A percentile compares a stretch with the other conserved stretches of the same genome.
These are phyloP conservation scores for Lagodon rhomboides DNA, from an alignment of 2,797 vertebrate species.

Conservation along the genomic window DNA sequence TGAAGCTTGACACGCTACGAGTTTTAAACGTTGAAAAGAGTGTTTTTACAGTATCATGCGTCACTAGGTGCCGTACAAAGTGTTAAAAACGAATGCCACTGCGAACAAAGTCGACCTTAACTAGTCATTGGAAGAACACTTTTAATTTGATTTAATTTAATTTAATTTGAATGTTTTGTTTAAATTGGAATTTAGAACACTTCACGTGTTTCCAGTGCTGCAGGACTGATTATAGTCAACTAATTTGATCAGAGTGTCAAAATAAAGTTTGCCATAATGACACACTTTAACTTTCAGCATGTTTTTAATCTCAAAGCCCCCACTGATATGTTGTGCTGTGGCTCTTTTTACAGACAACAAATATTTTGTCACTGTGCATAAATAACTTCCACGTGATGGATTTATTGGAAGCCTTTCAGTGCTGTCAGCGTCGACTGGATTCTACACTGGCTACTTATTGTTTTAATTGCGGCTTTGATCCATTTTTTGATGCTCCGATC, in stretches of 20 bases:
- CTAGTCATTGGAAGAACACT: background rate
- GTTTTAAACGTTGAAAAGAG: too few species aligned
- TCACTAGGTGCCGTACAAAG: background rate
- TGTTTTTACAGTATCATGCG: background rate
- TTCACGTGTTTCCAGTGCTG: background rate
- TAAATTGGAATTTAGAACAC: background rate
- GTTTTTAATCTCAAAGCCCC: background rate
- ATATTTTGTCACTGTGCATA: conserved; percentile 6
- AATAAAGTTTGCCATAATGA: background rate
- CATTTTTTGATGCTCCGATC: conserved; percentile 13
- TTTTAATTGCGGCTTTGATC: conserved; percentile 24
- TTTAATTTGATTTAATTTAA: too few species aligned
- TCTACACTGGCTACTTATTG: background rate
- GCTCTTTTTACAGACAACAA: background rate
- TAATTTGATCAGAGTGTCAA: background rate
- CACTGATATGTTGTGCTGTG: background rate
- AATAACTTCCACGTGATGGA: background rate
- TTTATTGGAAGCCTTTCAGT: conserved; percentile 19
- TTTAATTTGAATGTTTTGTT: background rate
- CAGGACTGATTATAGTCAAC: background rate
- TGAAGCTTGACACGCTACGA: too few species aligned
- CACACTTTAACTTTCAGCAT: background rate
- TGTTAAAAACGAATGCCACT: background rate
- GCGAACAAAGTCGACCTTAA: background rate
- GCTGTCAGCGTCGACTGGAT: background rate